phyloP scores from a whole-genome alignment of 1,140 invertebrate genomes.

The Ruditapes philippinarum region DNA sequence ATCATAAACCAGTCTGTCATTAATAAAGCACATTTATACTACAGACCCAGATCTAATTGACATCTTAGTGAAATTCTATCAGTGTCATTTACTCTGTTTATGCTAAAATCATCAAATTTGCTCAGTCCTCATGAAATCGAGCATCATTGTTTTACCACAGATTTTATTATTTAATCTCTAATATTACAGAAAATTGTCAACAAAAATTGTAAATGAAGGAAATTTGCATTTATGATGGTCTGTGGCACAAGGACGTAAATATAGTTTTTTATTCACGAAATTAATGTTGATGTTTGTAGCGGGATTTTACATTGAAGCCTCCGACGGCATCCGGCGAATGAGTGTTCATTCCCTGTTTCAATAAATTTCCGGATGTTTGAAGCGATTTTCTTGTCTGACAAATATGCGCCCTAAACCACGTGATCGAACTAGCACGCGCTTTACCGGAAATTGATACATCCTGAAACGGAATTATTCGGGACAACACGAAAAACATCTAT shows the following conservation, averaged over 20 bases:
- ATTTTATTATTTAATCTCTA: constrained; percentile 40
- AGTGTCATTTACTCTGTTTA: constrained; percentile 34
- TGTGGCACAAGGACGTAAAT: neutral
- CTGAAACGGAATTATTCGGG: constrained; percentile 15
- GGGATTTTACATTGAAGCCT: constrained; percentile 34
- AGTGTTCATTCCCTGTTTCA: constrained; percentile 50
- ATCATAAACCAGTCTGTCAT: constrained; percentile 28
- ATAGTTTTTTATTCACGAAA: constrained; percentile 19
- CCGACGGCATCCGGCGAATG: constrained; percentile 56
- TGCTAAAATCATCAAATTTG: constrained; percentile 37
- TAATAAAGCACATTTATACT: constrained; percentile 23
- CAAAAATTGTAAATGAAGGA: constrained; percentile 55
- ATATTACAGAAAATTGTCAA: constrained; percentile 47
- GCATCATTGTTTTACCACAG: constrained; percentile 41
- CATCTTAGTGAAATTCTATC: constrained; percentile 27
- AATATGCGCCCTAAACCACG: constrained; percentile 39
- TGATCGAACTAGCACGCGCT: constrained; percentile 58
- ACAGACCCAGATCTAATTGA: constrained; percentile 15
- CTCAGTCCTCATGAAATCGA: constrained; percentile 10
- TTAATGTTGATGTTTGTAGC: constrained; percentile 26
- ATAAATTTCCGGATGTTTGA: constrained; percentile 68
- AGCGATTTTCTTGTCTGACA: constrained; percentile 64
- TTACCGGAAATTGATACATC: constrained; percentile 63
- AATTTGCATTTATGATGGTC: constrained; percentile 56
- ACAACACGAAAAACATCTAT: neutral